These are phyloP conservation scores for Trochalopteron elliotii DNA, from an alignment of 2,113 vertebrate species.

Conservation along the genomic window DNA sequence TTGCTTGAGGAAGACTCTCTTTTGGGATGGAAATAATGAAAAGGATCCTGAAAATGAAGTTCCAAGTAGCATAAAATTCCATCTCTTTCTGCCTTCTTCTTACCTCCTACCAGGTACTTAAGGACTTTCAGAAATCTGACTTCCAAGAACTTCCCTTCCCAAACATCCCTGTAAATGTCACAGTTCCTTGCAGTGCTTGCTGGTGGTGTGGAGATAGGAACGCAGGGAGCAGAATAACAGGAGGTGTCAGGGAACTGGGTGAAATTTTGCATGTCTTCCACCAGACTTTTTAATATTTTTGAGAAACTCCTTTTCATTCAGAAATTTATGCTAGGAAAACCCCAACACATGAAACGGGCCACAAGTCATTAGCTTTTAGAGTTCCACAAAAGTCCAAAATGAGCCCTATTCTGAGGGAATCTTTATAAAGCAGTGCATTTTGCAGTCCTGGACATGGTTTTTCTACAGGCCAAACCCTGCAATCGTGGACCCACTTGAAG, in stretches of 20 bases:
- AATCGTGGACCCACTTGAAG: rapidly evolving
- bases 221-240: not conserved
- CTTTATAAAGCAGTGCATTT: not conserved
- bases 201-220: not conserved
- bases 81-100: not conserved
- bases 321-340: not conserved
- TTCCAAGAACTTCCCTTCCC: not conserved
- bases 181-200: not conserved
- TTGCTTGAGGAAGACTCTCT: not conserved
- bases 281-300: not conserved
- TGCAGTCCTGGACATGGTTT: not conserved
- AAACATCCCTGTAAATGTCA: not conserved
- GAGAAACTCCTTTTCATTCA: not conserved
- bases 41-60: not conserved
- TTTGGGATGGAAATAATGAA: not conserved
- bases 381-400: not conserved
- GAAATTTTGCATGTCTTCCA: not conserved
- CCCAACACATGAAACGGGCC: not conserved
- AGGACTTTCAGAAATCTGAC: not conserved
- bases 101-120: not conserved
- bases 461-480: not conserved
- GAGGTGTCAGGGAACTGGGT: not conserved
- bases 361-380: not conserved
- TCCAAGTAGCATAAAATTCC: not conserved
- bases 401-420: not conserved